Conservation (phyloP, 2,888 invertebrate genomes). For the Cactoblastis cactorum region DNA sequence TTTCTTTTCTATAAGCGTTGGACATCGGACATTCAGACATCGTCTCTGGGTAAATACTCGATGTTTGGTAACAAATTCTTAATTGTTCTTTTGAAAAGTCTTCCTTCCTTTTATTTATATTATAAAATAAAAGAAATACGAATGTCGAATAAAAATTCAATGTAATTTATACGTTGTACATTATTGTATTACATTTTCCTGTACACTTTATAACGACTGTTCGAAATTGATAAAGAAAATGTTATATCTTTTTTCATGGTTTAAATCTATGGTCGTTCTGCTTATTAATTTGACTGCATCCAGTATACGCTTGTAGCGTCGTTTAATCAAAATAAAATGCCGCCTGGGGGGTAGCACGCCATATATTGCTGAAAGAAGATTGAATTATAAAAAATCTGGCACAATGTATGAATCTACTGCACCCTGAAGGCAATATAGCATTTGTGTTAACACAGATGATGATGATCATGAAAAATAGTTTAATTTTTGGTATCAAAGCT, state of each 20-base stretch:
- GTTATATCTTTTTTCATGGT: neutral
- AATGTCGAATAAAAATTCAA: too few relatives aligned
- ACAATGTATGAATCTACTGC: neutral
- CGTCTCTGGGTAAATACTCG: slow-evolving; percentile 9
- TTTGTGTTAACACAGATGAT: neutral
- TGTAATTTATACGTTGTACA: too few relatives aligned
- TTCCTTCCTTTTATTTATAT: neutral
- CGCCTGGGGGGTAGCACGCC: slow-evolving; percentile 12
- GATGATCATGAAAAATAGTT: neutral
- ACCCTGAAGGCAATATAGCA: neutral
- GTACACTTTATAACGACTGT: too few relatives aligned
- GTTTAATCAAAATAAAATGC: slow-evolving; percentile 25
- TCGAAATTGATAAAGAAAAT: neutral
- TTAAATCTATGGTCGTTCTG: neutral
- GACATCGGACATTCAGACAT: neutral
- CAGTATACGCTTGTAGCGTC: neutral
- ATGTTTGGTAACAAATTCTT: slow-evolving; percentile 7
- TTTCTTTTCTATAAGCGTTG: slow-evolving; percentile 7
- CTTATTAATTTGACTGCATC: neutral
- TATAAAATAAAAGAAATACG: neutral
- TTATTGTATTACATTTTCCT: too few relatives aligned
- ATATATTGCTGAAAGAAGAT: slow-evolving; percentile 18
- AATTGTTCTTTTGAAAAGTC: slow-evolving; percentile 3
- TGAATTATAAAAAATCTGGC: slow-evolving; percentile 2
- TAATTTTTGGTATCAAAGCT: too few relatives aligned